A percentile compares a stretch with the other conserved stretches of the same genome.
Conservation (phyloP, 2,113 vertebrate genomes). For the Colaptes auratus region DNA sequence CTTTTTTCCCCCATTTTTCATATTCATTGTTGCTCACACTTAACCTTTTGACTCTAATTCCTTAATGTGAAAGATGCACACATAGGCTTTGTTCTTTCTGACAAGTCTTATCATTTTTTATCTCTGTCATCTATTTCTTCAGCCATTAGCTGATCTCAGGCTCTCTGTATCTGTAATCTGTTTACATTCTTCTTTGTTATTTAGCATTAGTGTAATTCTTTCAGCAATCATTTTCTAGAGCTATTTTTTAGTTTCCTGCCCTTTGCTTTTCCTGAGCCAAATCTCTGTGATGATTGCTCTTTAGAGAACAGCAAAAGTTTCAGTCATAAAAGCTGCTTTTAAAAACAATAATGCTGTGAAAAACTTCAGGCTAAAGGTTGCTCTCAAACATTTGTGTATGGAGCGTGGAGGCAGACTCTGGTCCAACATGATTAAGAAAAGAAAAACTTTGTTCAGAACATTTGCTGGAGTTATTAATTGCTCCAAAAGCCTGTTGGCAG, state of each 20-base stretch:
- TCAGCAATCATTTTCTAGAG: slow-evolving; percentile 53
- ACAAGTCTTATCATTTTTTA: slow-evolving; percentile 81
- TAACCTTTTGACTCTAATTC: slow-evolving; percentile 81
- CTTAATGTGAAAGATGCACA: slow-evolving; percentile 79
- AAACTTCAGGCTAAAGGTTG: background rate
- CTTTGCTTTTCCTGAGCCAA: slow-evolving; percentile 53
- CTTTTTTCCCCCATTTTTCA: slow-evolving; percentile 79
- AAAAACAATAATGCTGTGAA: background rate
- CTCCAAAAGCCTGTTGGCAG: background rate
- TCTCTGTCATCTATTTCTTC: slow-evolving; percentile 78
- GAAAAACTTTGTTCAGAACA: background rate
- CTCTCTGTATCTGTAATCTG: slow-evolving; percentile 77
- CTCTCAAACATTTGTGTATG: background rate
- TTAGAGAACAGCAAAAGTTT: slow-evolving; percentile 17
- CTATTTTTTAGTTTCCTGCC: slow-evolving; percentile 48
- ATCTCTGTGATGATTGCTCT: slow-evolving; percentile 34
- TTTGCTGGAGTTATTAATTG: background rate
- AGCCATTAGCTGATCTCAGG: slow-evolving; percentile 76
- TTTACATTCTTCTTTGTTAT: slow-evolving; percentile 82
- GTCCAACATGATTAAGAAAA: background rate
- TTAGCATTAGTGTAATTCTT: slow-evolving; percentile 75
- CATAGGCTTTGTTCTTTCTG: slow-evolving; percentile 81
- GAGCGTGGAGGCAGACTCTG: background rate
- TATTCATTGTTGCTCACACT: slow-evolving; percentile 81
- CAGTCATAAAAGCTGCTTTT: slow-evolving; percentile 11